These are phyloP conservation scores for Rhinichthys osculus DNA, from an alignment of 2,797 vertebrate genomes.

Conservation along the genomic window DNA sequence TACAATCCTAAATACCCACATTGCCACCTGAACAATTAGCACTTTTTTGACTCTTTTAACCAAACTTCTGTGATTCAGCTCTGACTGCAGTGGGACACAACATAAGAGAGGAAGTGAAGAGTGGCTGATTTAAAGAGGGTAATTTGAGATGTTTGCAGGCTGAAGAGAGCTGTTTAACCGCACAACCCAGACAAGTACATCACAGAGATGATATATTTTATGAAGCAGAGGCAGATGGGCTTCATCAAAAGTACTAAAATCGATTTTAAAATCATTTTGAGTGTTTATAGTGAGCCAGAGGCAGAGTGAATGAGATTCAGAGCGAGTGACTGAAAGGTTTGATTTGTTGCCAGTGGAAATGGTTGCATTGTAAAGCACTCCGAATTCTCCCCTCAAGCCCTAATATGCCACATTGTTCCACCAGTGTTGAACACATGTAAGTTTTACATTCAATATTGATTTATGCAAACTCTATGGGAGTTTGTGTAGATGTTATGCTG, in stretches of 20 bases:
- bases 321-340: conserved; percentile 15
- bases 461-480: conserved; percentile 22
- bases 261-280: conserved; percentile 39
- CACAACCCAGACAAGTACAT: conserved; percentile 42
- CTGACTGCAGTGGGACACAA: not conserved
- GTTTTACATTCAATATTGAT: conserved; percentile 49
- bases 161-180: conserved; percentile 51
- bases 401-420: not conserved
- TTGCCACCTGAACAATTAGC: conserved; percentile 34
- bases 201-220: conserved; percentile 53
- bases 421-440: conserved; percentile 12
- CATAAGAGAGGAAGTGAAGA: conserved; percentile 47
- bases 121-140: conserved; percentile 57
- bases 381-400: not conserved
- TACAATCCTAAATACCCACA: not conserved
- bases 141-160: conserved; percentile 61
- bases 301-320: conserved; percentile 19
- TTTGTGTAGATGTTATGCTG: conserved; percentile 2
- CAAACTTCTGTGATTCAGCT: not conserved
- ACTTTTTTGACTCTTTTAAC: conserved; percentile 1
- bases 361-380: conserved; percentile 19
- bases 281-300: conserved; percentile 44
- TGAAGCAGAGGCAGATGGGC: conserved; percentile 56
- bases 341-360: conserved; percentile 48
- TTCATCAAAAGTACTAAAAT: conserved; percentile 58